Evolutionary conservation across 2,797 vertebrate species (phyloP).

Genomic region (Xyrichtys novacula): DNA sequence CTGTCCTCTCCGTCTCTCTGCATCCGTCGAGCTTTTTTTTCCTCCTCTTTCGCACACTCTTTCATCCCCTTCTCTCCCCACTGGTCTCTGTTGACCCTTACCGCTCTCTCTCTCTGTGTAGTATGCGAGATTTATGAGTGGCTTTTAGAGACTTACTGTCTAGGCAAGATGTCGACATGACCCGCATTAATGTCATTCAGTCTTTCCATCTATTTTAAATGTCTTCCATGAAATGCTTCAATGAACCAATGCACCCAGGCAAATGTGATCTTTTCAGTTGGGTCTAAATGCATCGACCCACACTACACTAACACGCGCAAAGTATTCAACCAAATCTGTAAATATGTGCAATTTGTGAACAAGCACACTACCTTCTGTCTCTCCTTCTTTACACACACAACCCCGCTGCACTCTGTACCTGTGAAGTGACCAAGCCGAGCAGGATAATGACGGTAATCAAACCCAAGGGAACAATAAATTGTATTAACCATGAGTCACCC

Average conservation of each 20-base stretch:
- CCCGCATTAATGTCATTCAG: slow-evolving; percentile 50
- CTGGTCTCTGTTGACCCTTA: slow-evolving; percentile 58
- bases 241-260: slow-evolving; percentile 11
- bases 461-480: slow-evolving; percentile 38
- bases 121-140: slow-evolving; percentile 61
- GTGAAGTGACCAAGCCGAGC: slow-evolving; percentile 18
- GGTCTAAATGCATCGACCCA: slow-evolving; percentile 10
- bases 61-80: slow-evolving; percentile 14
- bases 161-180: slow-evolving; percentile 45
- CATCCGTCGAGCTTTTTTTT: slow-evolving; percentile 42
- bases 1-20: slow-evolving; percentile 62
- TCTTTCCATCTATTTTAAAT: background rate
- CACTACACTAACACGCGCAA: slow-evolving; percentile 5
- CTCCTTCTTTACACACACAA: slow-evolving; percentile 5
- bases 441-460: slow-evolving; percentile 26
- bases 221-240: slow-evolving; percentile 25
- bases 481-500: slow-evolving; percentile 48
- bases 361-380: background rate
- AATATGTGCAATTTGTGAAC: slow-evolving; percentile 16
- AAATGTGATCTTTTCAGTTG: background rate
- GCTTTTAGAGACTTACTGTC: slow-evolving; percentile 45
- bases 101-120: slow-evolving; percentile 34
- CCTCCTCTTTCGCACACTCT: background rate
- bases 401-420: slow-evolving; percentile 3
- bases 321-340: slow-evolving; percentile 7